Evolutionary conservation across 2,888 invertebrate genomes (phyloP).

Genomic region (Lobophora halterata): DNA sequence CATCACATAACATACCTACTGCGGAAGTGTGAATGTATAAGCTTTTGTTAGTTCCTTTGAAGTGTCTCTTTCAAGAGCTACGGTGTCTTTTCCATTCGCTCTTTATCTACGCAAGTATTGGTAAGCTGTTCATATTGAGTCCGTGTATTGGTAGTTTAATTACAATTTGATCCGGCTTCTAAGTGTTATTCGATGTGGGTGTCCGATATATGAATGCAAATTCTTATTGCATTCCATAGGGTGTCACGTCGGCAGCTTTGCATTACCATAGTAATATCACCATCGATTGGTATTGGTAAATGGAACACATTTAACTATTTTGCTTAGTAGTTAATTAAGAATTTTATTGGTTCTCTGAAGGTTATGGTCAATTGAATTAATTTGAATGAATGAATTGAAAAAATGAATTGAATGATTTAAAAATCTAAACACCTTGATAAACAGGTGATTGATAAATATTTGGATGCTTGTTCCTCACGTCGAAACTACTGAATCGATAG

Average conservation of each 20-base stretch:
- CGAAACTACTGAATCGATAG: too few species aligned
- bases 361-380: too few species aligned
- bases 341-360: slow-evolving; percentile 14
- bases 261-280: slow-evolving; percentile 47
- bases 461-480: too few species aligned
- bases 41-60: neutral
- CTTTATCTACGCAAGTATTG: slow-evolving; percentile 50
- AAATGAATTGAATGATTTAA: too few species aligned
- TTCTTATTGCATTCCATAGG: slow-evolving; percentile 38
- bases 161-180: slow-evolving; percentile 73
- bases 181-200: slow-evolving; percentile 74
- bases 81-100: slow-evolving; percentile 39
- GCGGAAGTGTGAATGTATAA: too few species aligned
- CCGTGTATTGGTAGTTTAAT: slow-evolving; percentile 79
- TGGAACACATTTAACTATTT: slow-evolving; percentile 17
- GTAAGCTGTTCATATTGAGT: slow-evolving; percentile 66
- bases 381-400: slow-evolving; percentile 7
- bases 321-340: slow-evolving; percentile 15
- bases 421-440: too few species aligned
- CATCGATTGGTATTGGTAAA: slow-evolving; percentile 22
- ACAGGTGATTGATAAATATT: too few species aligned
- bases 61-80: too few species aligned
- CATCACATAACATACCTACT: too few species aligned
- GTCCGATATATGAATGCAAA: slow-evolving; percentile 74
- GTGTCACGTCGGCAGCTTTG: slow-evolving; percentile 54